These are phyloP conservation scores for Paracanthobrama guichenoti DNA, from an alignment of 2,113 vertebrate species.

Conservation along the genomic window DNA sequence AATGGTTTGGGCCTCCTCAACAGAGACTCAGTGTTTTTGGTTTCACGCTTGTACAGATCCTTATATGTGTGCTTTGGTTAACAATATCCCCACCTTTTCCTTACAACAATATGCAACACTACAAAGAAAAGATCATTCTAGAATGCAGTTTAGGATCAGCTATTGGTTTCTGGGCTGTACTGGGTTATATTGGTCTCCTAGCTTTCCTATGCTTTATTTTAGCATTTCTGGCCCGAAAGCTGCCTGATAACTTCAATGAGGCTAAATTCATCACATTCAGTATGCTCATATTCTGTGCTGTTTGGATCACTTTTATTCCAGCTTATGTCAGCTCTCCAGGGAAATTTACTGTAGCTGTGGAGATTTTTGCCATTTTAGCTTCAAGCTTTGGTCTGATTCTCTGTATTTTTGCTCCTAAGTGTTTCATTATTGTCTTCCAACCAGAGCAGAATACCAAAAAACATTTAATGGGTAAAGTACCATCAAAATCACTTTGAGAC, in stretches of 20 bases:
- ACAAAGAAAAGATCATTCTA: slow-evolving; percentile 65
- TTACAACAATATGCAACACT: slow-evolving; percentile 56
- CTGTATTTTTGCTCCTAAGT: slow-evolving; percentile 65
- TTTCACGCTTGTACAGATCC: slow-evolving; percentile 66
- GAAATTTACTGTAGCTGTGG: no score
- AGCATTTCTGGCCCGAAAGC: no score
- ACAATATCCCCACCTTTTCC: slow-evolving; percentile 64
- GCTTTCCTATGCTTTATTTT: slow-evolving; percentile 59
- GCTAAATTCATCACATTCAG: no score
- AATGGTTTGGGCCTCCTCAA: slow-evolving; percentile 70
- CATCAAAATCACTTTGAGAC: slow-evolving; percentile 35
- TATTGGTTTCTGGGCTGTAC: slow-evolving; percentile 67
- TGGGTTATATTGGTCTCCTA: slow-evolving; percentile 69
- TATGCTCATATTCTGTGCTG: no score
- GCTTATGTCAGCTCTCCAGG: no score
- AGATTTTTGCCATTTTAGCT: no score
- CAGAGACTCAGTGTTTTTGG: slow-evolving; percentile 66
- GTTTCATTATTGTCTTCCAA: slow-evolving; percentile 61
- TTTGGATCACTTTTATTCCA: no score
- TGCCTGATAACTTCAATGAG: no score
- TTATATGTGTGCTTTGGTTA: slow-evolving; percentile 69
- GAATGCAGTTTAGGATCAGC: slow-evolving; percentile 68
- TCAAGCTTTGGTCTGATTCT: slow-evolving; percentile 63
- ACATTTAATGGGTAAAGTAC: slow-evolving; percentile 67
- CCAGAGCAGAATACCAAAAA: slow-evolving; percentile 74